Evolutionary conservation across 2,113 vertebrate genomes (phyloP).

Genomic region (Athene cunicularia): DNA sequence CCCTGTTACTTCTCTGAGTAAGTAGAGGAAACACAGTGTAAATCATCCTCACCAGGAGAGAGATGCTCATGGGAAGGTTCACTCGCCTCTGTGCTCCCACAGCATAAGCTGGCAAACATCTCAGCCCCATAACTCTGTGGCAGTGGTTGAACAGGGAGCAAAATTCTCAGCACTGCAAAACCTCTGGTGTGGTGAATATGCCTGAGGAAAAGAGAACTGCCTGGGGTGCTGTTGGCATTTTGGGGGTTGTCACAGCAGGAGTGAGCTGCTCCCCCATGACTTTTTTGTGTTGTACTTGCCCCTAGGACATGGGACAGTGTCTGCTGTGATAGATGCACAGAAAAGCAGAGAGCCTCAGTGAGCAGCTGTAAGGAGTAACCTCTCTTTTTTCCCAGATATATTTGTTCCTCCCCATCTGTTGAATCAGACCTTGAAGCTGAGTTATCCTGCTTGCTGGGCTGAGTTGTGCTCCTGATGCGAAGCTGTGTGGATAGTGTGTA

Average conservation of each 20-base stretch:
- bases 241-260: background rate
- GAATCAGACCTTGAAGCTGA: background rate
- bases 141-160: background rate
- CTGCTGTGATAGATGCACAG: fast-evolving
- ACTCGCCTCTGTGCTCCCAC: background rate
- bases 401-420: background rate
- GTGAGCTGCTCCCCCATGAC: background rate
- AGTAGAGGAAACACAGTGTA: background rate
- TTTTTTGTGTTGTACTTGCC: background rate
- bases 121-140: background rate
- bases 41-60: background rate
- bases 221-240: fast-evolving
- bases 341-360: background rate
- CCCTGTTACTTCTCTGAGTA: background rate
- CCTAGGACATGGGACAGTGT: background rate
- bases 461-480: background rate
- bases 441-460: background rate
- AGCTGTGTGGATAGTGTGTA: background rate
- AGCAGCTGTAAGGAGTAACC: background rate
- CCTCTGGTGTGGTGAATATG: background rate
- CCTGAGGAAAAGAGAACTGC: background rate
- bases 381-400: background rate
- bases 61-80: background rate
- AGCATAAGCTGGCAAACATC: background rate
- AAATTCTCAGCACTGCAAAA: background rate